Evolutionary conservation across 1,140 invertebrate genomes (phyloP).

Genomic region (Eupeodes corollae): DNA sequence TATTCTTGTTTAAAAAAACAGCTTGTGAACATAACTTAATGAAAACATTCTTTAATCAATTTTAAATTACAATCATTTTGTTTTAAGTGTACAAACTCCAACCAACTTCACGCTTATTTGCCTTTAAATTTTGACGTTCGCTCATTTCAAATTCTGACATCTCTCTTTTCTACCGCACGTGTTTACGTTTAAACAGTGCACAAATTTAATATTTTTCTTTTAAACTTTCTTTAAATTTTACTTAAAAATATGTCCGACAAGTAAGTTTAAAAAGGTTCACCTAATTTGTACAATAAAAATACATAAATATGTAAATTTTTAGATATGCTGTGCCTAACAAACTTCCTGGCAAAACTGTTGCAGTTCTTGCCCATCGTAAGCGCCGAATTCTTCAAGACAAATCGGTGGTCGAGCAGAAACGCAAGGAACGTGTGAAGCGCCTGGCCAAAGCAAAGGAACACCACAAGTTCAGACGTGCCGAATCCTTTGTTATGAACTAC

Average conservation of each 20-base stretch:
- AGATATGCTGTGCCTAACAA: slow-evolving; percentile 37
- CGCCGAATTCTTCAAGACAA: slow-evolving; percentile 30
- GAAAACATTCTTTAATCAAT: no score
- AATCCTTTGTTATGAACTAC: slow-evolving; percentile 33
- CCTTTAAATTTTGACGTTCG: no score
- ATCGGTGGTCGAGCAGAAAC: slow-evolving; percentile 23
- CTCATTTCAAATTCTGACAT: no score
- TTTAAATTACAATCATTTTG: no score
- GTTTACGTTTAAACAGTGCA: no score
- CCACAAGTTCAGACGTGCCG: slow-evolving; percentile 30
- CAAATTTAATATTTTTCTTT: no score
- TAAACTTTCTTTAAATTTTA: no score
- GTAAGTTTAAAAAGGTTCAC: slow-evolving; percentile 9
- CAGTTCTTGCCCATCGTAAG: slow-evolving; percentile 31
- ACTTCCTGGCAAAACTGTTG: slow-evolving; percentile 34
- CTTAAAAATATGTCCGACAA: slow-evolving; percentile 24
- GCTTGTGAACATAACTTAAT: no score
- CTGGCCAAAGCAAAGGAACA: slow-evolving; percentile 12
- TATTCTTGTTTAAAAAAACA: no score
- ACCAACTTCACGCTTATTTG: no score
- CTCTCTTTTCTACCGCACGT: no score
- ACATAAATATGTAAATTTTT: not conserved
- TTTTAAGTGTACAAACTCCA: no score
- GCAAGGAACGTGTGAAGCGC: slow-evolving; percentile 19
- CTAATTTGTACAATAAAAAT: not conserved